phyloP scores from a whole-genome alignment of 2,888 invertebrate species.

The Drepana falcataria region DNA sequence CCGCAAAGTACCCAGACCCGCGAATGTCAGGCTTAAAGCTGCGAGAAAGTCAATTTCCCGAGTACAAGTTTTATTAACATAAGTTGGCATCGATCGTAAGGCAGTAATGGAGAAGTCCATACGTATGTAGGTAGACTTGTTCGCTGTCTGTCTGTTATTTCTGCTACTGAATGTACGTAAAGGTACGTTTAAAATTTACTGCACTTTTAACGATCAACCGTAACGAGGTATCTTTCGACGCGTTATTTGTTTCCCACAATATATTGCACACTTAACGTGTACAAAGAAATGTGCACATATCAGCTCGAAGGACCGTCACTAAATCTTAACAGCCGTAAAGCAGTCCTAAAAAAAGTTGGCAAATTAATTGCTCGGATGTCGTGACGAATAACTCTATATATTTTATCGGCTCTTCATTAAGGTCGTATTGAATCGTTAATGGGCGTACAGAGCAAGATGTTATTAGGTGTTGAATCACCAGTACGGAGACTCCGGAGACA shows the following conservation, averaged over 20 bases:
- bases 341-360: constrained; percentile 53
- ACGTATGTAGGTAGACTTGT: too few species aligned
- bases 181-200: constrained; percentile 39
- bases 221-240: constrained; percentile 58
- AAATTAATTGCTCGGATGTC: constrained; percentile 65
- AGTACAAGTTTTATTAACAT: too few species aligned
- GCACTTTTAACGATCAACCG: constrained; percentile 49
- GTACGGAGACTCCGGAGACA: constrained; percentile 49
- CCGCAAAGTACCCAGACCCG: too few species aligned
- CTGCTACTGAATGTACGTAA: constrained; percentile 10
- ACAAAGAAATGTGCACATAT: constrained; percentile 71
- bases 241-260: constrained; percentile 61
- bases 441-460: constrained; percentile 55
- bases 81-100: too few species aligned
- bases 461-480: constrained; percentile 66
- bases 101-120: too few species aligned
- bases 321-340: constrained; percentile 64
- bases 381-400: constrained; percentile 69
- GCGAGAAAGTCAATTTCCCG: too few species aligned
- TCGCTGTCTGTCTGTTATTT: neutral
- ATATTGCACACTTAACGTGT: constrained; percentile 63
- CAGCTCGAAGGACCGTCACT: constrained; percentile 52
- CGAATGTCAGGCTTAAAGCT: too few species aligned
- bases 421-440: constrained; percentile 72
- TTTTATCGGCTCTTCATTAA: constrained; percentile 75